These are phyloP conservation scores for Rhabdornis inornatus DNA, from an alignment of 2,113 vertebrate species.

Conservation along the genomic window DNA sequence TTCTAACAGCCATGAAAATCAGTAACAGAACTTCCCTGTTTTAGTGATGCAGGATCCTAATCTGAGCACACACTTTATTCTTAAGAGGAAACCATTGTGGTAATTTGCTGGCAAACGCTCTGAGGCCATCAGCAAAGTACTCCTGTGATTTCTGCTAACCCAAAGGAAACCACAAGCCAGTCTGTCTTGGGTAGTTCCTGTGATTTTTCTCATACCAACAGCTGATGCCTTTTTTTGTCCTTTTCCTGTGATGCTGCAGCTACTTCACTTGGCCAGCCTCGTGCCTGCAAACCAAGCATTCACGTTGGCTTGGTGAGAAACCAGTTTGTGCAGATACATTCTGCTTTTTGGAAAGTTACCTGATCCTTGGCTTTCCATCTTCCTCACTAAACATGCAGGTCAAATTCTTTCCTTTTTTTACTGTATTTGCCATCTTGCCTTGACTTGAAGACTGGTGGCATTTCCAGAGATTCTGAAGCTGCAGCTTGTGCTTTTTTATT, in stretches of 20 bases:
- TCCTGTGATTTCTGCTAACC: constrained; percentile 1
- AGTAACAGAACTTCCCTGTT: not conserved
- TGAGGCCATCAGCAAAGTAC: not conserved
- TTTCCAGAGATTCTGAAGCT: not conserved
- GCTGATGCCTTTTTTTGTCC: not conserved
- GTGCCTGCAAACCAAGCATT: not conserved
- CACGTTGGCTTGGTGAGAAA: not conserved
- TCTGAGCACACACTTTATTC: not conserved
- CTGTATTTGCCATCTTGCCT: not conserved
- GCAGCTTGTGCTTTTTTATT: not conserved
- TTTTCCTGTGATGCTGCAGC: not conserved
- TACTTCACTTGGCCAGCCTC: not conserved
- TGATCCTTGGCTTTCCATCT: not conserved
- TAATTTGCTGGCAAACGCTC: not conserved
- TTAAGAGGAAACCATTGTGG: constrained; percentile 2
- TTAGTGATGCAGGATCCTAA: not conserved
- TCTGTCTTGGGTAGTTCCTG: constrained; percentile 36
- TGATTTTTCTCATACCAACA: constrained; percentile 38
- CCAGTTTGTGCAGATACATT: not conserved
- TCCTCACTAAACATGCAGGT: not conserved
- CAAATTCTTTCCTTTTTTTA: not conserved
- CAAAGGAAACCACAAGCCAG: constrained; percentile 25
- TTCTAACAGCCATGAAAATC: not conserved
- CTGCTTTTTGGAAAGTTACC: not conserved
- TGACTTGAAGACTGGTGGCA: not conserved